Evolutionary conservation across 2,113 vertebrate genomes (phyloP), one percentile per base, ranked within the genome.

Genomic region (Manacus vitellinus): DNA sequence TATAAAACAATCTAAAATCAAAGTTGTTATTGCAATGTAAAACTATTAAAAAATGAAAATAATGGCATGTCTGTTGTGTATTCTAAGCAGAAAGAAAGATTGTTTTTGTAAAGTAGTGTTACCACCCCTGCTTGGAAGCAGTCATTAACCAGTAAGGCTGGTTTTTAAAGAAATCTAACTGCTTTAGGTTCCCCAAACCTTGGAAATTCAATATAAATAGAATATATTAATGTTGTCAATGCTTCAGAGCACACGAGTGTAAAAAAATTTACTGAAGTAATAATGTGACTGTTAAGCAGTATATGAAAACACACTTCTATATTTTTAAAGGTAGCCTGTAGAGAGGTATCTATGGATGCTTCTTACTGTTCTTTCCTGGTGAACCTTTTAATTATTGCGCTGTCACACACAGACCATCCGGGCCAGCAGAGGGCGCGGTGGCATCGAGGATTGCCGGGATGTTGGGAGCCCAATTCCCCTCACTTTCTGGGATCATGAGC

Each of bases 341-440:
- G 25, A 51, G 55, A 37, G 56, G 31, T n/a, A 4, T 27, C 17
- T 11, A 0, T 13, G 74, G 39, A 12, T 31, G n/a, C 14, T 27
- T 75, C 28, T 66, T 21, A 2, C 41, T 17, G 15, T 21, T 58
- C 1, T 11, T 77, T 49, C 30, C 4, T 6, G 4, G 58, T 10
- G 39, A 61, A 0, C 8, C 10, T 27, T 10, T 22, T 15, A 46
- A 1, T 12, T 14, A 8, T 8, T 35, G 20, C 25, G 28, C 52
- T 28, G 13, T 21, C 16, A 1, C 51, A 5, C 33, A 14, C 33
- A 27, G 35, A 14, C 73, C 3, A 31, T 27, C 23, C 51, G 16
- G 72, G 71, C 90, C 97, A 94, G 93, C 41, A 97, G 97, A 96
- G 97, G 97, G 97, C 97, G 90, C 12, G 62, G 72, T 87, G 63